These are phyloP conservation scores for Oceanodroma leucorhoa DNA, from an alignment of 2,797 vertebrate species.

Conservation along the genomic window DNA sequence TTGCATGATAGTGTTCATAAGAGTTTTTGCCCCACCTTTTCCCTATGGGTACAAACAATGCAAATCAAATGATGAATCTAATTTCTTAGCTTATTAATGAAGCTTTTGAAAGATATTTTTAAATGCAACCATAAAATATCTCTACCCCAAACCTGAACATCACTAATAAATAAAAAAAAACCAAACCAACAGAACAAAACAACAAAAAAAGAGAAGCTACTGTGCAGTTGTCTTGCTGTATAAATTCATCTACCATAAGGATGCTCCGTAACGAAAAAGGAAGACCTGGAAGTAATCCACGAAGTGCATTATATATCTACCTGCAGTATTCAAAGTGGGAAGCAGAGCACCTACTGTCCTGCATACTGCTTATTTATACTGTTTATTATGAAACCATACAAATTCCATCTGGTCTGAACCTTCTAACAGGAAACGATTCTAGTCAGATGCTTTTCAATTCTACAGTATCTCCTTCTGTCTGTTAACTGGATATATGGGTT, in stretches of 20 bases:
- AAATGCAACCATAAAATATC: background rate
- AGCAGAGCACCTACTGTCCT: background rate
- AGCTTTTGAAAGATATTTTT: background rate
- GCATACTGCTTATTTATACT: background rate
- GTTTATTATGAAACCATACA: background rate
- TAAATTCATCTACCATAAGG: background rate
- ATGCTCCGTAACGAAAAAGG: background rate
- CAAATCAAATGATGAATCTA: background rate
- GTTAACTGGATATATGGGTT: background rate
- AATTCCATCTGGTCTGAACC: background rate
- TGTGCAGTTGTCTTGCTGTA: background rate
- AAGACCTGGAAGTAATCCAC: background rate
- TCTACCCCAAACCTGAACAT: background rate
- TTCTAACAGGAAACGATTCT: background rate
- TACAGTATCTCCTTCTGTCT: background rate
- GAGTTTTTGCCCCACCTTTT: slow-evolving; percentile 96
- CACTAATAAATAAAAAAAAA: background rate
- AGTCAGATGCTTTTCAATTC: background rate
- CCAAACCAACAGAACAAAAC: background rate
- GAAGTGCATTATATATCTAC: background rate
- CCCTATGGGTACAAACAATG: slow-evolving; percentile 76
- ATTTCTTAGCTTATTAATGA: background rate
- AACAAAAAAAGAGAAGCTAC: background rate
- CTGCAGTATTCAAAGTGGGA: background rate
- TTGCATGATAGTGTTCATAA: slow-evolving; percentile 99